Percentiles rank a stretch among this genome's conserved stretches.
phyloP scores from a whole-genome alignment of 37 sponge, comb jelly and placozoan genomes.

The Beroe forskalii region DNA sequence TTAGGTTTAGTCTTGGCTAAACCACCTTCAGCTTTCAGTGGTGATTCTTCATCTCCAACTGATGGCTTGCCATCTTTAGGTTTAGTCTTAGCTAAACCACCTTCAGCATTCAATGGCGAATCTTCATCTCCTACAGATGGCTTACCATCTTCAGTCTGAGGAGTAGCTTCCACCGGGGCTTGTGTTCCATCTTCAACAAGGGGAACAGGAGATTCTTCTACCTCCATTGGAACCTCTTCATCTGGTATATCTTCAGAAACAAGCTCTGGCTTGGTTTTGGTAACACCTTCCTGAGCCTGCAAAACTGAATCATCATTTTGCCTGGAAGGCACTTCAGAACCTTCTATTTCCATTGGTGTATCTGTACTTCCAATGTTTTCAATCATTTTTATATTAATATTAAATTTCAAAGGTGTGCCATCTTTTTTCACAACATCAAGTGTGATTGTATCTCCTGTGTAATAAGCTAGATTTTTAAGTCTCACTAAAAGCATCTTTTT shows the following conservation, averaged over 20 bases:
- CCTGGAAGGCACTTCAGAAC: too few species aligned
- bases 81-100: background rate
- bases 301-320: too few species aligned
- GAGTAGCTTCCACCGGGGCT: background rate
- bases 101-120: too few species aligned
- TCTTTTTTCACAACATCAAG: background rate
- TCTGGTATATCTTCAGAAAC: conserved; percentile 25
- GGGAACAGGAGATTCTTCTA: background rate
- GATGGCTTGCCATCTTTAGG: background rate
- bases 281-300: too few species aligned
- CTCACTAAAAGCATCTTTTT: background rate
- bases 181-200: background rate
- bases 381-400: background rate
- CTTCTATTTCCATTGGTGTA: too few species aligned
- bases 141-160: background rate
- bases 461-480: background rate
- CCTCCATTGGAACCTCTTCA: background rate
- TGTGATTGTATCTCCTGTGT: conserved; percentile 50
- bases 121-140: background rate
- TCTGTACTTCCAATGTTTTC: background rate
- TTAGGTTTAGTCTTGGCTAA: background rate
- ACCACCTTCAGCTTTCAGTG: background rate
- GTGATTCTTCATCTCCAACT: background rate
- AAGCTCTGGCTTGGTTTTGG: too few species aligned
- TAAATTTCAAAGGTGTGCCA: conserved; percentile 31